phyloP scores from a whole-genome alignment of 2,888 invertebrate genomes.

The Drosophila cracens region DNA sequence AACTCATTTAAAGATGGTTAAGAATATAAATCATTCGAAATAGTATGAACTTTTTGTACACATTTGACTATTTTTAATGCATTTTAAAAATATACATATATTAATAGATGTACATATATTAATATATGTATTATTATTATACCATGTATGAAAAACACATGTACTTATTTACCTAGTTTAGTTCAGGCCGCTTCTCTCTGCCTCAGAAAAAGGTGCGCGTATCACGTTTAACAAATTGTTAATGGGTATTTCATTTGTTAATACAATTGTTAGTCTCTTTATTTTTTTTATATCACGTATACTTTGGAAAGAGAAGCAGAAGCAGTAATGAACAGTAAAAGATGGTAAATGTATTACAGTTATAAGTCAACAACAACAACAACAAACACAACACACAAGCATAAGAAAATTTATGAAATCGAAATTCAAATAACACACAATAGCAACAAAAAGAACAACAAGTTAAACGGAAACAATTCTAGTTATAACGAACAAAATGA shows the following conservation, averaged over 20 bases:
- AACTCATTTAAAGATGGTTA: constrained; percentile 45
- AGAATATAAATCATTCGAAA: constrained; percentile 55
- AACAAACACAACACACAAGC: constrained; percentile 39
- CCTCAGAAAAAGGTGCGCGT: constrained; percentile 16
- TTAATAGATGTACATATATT: constrained; percentile 19
- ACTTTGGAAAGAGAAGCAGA: constrained; percentile 49
- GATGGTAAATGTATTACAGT: constrained; percentile 52
- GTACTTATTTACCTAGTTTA: constrained; percentile 62
- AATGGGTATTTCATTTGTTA: constrained; percentile 63
- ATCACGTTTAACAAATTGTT: constrained; percentile 72
- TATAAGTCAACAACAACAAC: constrained; percentile 44
- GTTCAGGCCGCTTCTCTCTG: constrained; percentile 31
- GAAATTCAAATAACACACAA: constrained; percentile 40
- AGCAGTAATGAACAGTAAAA: constrained; percentile 29
- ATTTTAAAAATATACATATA: constrained; percentile 61
- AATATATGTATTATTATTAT: constrained; percentile 53
- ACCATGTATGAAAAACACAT: constrained; percentile 61
- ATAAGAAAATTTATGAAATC: constrained; percentile 38
- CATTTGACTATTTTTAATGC: constrained; percentile 81
- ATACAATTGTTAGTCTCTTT: constrained; percentile 63
- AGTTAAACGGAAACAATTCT: constrained; percentile 53
- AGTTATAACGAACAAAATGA: constrained; percentile 41
- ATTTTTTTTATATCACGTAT: constrained; percentile 44
- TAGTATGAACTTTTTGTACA: constrained; percentile 77
- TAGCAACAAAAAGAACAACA: constrained; percentile 38